These are phyloP conservation scores for Eulimnadia texana DNA, from an alignment of 1,140 invertebrate genomes.

Conservation along the genomic window DNA sequence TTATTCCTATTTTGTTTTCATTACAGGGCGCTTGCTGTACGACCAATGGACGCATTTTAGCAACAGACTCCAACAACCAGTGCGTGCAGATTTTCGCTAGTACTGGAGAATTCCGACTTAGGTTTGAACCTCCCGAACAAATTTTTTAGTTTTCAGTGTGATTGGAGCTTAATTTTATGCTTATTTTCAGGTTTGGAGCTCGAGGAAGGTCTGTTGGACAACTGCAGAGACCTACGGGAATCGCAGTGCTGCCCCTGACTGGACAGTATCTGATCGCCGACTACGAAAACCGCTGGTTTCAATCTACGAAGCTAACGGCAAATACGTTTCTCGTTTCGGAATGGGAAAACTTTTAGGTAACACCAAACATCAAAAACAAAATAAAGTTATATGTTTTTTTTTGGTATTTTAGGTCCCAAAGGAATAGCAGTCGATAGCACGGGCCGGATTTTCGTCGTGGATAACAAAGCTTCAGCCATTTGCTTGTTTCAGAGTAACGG, in stretches of 20 bases:
- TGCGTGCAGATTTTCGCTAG: conserved; percentile 34
- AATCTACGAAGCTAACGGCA: conserved; percentile 37
- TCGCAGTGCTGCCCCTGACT: conserved; percentile 31
- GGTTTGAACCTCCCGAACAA: conserved; percentile 13
- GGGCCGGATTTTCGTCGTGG: conserved; percentile 41
- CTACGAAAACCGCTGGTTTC: conserved; percentile 44
- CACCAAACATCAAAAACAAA: too few relatives aligned
- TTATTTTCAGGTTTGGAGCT: conserved; percentile 30
- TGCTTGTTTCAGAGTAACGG: conserved; percentile 39
- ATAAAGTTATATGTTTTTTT: too few relatives aligned
- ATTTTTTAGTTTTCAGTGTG: background rate
- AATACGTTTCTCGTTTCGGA: conserved; percentile 39
- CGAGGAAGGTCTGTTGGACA: conserved; percentile 36
- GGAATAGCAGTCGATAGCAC: conserved; percentile 36
- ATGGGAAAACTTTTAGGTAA: conserved; percentile 38
- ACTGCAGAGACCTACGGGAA: conserved; percentile 40
- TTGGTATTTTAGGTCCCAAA: conserved; percentile 37
- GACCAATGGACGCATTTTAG: conserved; percentile 31
- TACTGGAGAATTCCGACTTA: conserved; percentile 28
- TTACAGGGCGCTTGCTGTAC: conserved; percentile 29
- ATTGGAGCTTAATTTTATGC: background rate
- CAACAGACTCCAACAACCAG: conserved; percentile 44
- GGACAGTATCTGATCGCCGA: conserved; percentile 42
- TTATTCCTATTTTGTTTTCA: conserved; percentile 5
- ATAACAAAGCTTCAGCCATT: conserved; percentile 40